Evolutionary conservation across 2,888 invertebrate genomes (phyloP).

Genomic region (Theodoxus fluviatilis): DNA sequence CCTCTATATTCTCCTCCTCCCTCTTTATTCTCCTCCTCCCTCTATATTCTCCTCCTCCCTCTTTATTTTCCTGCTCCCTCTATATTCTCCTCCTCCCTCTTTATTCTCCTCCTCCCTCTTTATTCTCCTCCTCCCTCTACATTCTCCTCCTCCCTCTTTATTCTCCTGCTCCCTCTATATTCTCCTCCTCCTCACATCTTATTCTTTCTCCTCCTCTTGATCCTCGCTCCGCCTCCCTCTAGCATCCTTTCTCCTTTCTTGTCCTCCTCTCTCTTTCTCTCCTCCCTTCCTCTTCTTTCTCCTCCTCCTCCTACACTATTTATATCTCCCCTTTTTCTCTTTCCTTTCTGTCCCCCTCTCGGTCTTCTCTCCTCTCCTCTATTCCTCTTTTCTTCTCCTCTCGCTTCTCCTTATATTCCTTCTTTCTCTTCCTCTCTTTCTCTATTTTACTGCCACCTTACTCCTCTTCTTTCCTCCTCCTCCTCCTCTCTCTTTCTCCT

Average conservation of each 20-base stretch:
- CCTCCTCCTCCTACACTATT: neutral
- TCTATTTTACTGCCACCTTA: neutral
- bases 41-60: neutral
- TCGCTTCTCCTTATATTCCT: neutral
- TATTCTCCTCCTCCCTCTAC: neutral
- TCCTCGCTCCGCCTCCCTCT: neutral
- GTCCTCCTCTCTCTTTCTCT: constrained; percentile 13
- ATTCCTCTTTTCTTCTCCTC: neutral
- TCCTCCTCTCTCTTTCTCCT: neutral
- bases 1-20: neutral
- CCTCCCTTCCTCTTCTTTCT: neutral
- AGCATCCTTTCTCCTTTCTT: neutral
- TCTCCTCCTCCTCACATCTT: neutral
- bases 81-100: neutral
- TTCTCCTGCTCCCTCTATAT: neutral
- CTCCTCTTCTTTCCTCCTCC: neutral
- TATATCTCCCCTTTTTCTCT: neutral
- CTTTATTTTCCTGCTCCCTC: neutral
- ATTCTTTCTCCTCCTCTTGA: neutral
- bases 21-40: neutral
- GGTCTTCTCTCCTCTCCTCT: neutral
- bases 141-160: neutral
- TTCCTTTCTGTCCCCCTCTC: neutral
- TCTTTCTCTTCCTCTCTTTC: neutral
- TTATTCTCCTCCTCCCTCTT: neutral